Base-by-base conservation (phyloP, 2,113 vertebrate genomes). In the Channa argus region DNA sequence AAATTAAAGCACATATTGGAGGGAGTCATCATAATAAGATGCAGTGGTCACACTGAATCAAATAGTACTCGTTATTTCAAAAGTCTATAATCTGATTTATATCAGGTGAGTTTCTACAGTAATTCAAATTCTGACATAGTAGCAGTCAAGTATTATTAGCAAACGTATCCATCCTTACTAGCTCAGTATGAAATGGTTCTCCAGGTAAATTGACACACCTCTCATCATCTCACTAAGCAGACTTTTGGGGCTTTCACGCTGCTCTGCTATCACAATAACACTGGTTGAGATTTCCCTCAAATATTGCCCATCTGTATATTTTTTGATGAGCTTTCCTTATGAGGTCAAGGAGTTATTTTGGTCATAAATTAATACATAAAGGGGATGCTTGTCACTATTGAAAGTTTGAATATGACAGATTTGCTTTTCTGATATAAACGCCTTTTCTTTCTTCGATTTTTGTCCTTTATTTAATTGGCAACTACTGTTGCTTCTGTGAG, bases 391-490 rank as follows among this genome's bases (percentile, higher is more conserved):
- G 52, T 74, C 53, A 38, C 15, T 13, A 33, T 51, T 5, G 14
- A 64, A 39, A 46, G 43, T 51, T 66, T 6, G 24, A 24, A 24
- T 24, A 24, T 1, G 55, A 55, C 71, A 53, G 63, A 79, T 61
- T 52, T 80, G 3, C 76, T 80, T 2, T 79, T 79, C 70, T 76
- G 71, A 72, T 71, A 69, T 61, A 74, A 73, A 73, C 58, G 63
- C 53, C 78, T 78, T 74, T 54, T n/a, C n/a, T n/a, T n/a, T n/a
- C n/a, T n/a, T 72, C 53, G 93, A 92, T 94, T 89, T 41, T 90
- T 94, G 94, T 96, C 95, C 96, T 95, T 97, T 96, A 96, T 87
- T 89, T 93, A 92, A 92, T 75, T 77, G 95, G 94, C 95, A 95
- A 83, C 94, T 94, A 49, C 63, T 85, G 83, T 80, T 79, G 93